Evolutionary conservation across 2,113 vertebrate species (phyloP).

Genomic region (Heterochromis multidens): DNA sequence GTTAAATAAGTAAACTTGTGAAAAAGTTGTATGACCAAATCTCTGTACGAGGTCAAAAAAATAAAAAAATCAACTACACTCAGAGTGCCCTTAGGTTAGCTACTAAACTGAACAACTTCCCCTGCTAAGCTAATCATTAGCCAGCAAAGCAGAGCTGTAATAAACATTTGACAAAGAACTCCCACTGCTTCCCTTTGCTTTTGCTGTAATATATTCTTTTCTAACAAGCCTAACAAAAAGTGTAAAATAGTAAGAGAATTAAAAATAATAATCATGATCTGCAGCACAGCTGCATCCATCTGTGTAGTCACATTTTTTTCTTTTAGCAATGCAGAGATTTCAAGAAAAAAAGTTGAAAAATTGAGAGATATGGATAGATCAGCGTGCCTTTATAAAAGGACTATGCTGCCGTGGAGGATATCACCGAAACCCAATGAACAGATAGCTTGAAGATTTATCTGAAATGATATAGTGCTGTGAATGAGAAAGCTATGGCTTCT

Average conservation of each 20-base stretch:
- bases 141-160: background rate
- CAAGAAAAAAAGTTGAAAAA: slow-evolving; percentile 51
- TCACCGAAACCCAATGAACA: slow-evolving; percentile 66
- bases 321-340: background rate
- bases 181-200: background rate
- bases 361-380: slow-evolving; percentile 67
- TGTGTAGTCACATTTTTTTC: background rate
- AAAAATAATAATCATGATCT: background rate
- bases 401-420: slow-evolving; percentile 46
- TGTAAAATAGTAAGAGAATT: background rate
- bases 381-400: slow-evolving; percentile 58
- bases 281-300: background rate
- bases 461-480: slow-evolving; percentile 50
- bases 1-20: background rate
- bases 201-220: background rate
- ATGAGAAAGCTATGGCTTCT: slow-evolving; percentile 36
- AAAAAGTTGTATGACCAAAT: background rate
- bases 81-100: background rate
- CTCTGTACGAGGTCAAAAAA: background rate
- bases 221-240: background rate
- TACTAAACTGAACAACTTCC: background rate
- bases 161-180: background rate
- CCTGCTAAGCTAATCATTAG: background rate
- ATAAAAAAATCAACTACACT: background rate
- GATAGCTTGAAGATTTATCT: slow-evolving; percentile 71